Conservation (phyloP, 1,140 invertebrate genomes). For the Heliconius eleuchia region DNA sequence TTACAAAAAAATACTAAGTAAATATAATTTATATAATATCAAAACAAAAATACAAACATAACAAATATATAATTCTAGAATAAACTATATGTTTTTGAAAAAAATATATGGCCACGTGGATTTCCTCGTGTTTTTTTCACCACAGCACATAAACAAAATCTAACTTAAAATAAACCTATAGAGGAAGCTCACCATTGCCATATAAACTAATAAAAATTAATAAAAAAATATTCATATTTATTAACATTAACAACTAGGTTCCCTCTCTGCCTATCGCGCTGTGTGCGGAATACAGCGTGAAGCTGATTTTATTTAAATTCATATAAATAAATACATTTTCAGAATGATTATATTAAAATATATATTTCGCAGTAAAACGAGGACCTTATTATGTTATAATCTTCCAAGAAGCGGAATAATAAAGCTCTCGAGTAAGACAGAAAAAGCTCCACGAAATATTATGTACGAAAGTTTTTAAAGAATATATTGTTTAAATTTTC, state of each 20-base stretch:
- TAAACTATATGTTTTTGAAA: background rate
- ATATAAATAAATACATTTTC: too few species aligned
- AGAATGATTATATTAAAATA: background rate
- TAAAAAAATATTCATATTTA: too few species aligned
- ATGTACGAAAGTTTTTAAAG: constrained; percentile 32
- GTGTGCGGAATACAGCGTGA: too few species aligned
- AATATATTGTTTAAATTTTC: constrained; percentile 59
- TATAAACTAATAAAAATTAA: too few species aligned
- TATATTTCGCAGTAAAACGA: background rate
- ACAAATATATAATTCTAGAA: background rate
- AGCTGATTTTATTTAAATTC: too few species aligned
- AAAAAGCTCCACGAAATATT: constrained; percentile 26
- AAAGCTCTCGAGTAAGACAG: constrained; percentile 11
- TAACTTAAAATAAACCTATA: background rate
- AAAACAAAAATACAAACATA: background rate
- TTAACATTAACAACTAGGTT: too few species aligned
- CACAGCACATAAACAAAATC: background rate
- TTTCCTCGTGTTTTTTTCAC: background rate
- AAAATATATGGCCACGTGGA: background rate
- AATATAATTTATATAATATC: too few species aligned
- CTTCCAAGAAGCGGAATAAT: constrained; percentile 2
- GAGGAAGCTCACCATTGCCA: too few species aligned
- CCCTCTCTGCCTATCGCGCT: too few species aligned
- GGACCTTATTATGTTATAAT: constrained; percentile 12
- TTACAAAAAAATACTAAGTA: too few species aligned